phyloP scores from a whole-genome alignment of 1,140 invertebrate species.

The Drosophila prosaltans region DNA sequence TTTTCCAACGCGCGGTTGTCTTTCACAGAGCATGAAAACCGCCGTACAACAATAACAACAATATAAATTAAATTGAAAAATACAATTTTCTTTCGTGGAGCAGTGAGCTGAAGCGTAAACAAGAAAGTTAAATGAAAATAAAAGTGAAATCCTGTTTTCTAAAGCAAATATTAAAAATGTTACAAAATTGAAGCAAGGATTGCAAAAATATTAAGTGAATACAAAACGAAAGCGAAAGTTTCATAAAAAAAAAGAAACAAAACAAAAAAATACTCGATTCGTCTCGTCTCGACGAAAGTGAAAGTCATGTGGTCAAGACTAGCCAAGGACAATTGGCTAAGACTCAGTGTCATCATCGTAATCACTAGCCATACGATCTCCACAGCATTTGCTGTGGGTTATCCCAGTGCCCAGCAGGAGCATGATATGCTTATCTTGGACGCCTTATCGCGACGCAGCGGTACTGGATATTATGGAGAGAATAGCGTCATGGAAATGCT shows the following conservation, averaged over 20 bases:
- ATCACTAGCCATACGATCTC: background rate
- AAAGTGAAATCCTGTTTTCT: constrained; percentile 72
- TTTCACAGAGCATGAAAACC: constrained; percentile 42
- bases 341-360: constrained; percentile 44
- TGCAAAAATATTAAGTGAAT: background rate
- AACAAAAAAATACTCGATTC: constrained; percentile 18
- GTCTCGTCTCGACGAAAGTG: constrained; percentile 47
- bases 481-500: constrained; percentile 91
- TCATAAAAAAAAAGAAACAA: constrained; percentile 17
- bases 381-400: constrained; percentile 37
- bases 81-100: constrained; percentile 66
- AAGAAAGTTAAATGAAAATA: constrained; percentile 64
- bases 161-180: background rate
- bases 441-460: constrained; percentile 87
- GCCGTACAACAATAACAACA: constrained; percentile 5
- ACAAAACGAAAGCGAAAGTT: constrained; percentile 65
- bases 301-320: constrained; percentile 65
- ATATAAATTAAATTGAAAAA: constrained; percentile 1
- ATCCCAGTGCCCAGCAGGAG: constrained; percentile 87
- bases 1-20: constrained; percentile 71
- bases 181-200: constrained; percentile 5
- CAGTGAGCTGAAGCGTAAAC: constrained; percentile 64
- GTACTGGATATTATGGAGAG: constrained; percentile 84
- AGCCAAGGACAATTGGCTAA: constrained; percentile 73
- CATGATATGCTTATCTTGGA: constrained; percentile 89